Conservation (phyloP, 1,140 invertebrate genomes). For the Augochlora pura region DNA sequence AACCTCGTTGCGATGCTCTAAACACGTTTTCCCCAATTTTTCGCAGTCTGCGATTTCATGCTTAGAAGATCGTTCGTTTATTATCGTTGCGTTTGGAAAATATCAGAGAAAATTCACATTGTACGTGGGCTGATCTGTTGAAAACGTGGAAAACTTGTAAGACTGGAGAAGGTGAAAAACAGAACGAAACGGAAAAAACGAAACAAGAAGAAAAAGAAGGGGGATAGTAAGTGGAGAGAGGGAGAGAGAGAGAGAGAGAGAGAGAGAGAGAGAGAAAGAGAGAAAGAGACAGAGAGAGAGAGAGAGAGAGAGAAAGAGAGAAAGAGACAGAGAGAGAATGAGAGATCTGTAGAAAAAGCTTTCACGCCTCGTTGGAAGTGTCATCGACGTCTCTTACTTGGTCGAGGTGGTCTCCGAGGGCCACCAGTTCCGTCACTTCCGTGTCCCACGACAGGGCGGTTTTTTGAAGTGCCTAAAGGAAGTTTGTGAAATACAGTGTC, state of each 20-base stretch:
- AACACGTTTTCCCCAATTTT: too few species aligned
- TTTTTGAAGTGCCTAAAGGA: constrained; percentile 87
- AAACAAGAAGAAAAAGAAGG: neutral
- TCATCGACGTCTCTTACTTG: constrained; percentile 85
- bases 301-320: neutral
- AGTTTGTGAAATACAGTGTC: constrained; percentile 74
- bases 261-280: neutral
- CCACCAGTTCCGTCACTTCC: constrained; percentile 87
- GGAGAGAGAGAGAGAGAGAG: constrained; percentile 35
- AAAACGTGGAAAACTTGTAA: neutral
- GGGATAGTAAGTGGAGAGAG: neutral
- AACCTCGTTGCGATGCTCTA: too few species aligned
- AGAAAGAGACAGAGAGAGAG: neutral
- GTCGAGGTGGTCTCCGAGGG: constrained; percentile 89
- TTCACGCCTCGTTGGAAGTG: constrained; percentile 7
- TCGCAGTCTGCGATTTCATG: too few species aligned
- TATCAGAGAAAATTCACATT: too few species aligned
- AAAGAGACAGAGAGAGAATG: constrained; percentile 18
- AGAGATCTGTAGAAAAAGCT: constrained; percentile 29
- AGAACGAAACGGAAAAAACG: neutral
- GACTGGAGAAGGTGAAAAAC: neutral
- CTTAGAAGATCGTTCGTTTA: too few species aligned
- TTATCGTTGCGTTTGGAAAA: too few species aligned
- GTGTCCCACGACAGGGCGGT: constrained; percentile 85
- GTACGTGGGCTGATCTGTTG: too few species aligned